Percentiles rank a stretch among this genome's conserved stretches.
phyloP scores from a whole-genome alignment of 2,888 invertebrate species.

The Cephus pulcher region DNA sequence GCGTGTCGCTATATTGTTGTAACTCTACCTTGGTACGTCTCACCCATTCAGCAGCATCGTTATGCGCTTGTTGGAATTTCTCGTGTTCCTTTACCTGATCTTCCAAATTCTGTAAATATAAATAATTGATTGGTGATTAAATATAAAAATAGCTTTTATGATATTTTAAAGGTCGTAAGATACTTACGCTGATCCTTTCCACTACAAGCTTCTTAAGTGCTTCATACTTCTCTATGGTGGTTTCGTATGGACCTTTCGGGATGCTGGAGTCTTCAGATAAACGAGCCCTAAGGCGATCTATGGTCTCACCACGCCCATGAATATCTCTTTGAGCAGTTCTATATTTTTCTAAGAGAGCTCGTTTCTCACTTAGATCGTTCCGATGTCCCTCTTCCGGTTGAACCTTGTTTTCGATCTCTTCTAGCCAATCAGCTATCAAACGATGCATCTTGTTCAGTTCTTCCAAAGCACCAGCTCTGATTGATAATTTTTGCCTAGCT shows the following conservation, averaged over 20 bases:
- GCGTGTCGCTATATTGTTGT: constrained; percentile 87
- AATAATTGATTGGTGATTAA: not conserved
- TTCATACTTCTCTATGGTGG: constrained; percentile 79
- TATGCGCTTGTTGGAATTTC: constrained; percentile 84
- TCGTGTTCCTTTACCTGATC: constrained; percentile 89
- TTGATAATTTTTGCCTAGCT: constrained; percentile 79
- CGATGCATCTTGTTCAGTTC: constrained; percentile 88
- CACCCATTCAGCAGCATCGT: constrained; percentile 88
- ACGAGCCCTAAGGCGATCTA: constrained; percentile 81
- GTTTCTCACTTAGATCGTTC: constrained; percentile 91
- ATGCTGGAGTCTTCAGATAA: constrained; percentile 77
- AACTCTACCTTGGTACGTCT: constrained; percentile 83
- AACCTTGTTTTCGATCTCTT: constrained; percentile 87
- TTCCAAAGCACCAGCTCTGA: constrained; percentile 82
- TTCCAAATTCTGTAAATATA: constrained; percentile 73
- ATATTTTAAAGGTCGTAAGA: constrained; percentile 19
- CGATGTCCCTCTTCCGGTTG: constrained; percentile 79
- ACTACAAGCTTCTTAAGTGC: constrained; percentile 75
- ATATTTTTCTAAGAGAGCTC: constrained; percentile 88
- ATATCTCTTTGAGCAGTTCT: constrained; percentile 86
- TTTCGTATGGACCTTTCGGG: constrained; percentile 76
- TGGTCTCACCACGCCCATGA: constrained; percentile 80
- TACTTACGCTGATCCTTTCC: constrained; percentile 74
- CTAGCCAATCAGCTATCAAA: constrained; percentile 86
- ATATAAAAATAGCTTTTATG: constrained; percentile 3